Conservation (phyloP, 2,797 vertebrate genomes). For the Parauchenoglanis punctatus region DNA sequence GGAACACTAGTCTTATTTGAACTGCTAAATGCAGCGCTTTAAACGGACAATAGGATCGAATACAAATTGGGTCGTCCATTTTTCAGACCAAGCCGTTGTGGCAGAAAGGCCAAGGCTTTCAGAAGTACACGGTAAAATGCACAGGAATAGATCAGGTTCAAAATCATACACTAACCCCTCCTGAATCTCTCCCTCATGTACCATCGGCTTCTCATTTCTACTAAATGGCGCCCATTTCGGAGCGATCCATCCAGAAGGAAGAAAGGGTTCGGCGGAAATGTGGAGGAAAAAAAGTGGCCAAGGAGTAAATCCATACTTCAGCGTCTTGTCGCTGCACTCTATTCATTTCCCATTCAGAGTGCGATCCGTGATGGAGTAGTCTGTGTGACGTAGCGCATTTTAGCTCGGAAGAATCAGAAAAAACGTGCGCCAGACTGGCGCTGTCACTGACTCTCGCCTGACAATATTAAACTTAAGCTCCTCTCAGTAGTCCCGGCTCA, state of each 20-base stretch:
- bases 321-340: constrained; percentile 50
- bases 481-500: constrained; percentile 54
- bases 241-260: constrained; percentile 15
- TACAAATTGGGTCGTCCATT: background rate
- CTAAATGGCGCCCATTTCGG: constrained; percentile 35
- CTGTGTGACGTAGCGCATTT: constrained; percentile 54
- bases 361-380: constrained; percentile 68
- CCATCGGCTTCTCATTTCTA: constrained; percentile 48
- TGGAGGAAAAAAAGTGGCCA: constrained; percentile 22
- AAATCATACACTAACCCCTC: constrained; percentile 38
- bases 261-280: constrained; percentile 12
- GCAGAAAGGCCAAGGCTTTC: constrained; percentile 32
- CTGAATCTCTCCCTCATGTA: constrained; percentile 42
- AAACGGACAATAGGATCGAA: background rate
- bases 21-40: background rate
- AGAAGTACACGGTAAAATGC: constrained; percentile 29
- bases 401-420: constrained; percentile 66
- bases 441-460: constrained; percentile 69
- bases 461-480: constrained; percentile 72
- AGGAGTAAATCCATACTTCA: constrained; percentile 66
- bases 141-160: constrained; percentile 32
- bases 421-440: constrained; percentile 57
- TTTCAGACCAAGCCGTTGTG: constrained; percentile 27
- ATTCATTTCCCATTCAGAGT: constrained; percentile 70
- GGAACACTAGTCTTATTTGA: background rate